Evolutionary conservation across 2,113 vertebrate species (phyloP).

Genomic region (Electrona antarctica): DNA sequence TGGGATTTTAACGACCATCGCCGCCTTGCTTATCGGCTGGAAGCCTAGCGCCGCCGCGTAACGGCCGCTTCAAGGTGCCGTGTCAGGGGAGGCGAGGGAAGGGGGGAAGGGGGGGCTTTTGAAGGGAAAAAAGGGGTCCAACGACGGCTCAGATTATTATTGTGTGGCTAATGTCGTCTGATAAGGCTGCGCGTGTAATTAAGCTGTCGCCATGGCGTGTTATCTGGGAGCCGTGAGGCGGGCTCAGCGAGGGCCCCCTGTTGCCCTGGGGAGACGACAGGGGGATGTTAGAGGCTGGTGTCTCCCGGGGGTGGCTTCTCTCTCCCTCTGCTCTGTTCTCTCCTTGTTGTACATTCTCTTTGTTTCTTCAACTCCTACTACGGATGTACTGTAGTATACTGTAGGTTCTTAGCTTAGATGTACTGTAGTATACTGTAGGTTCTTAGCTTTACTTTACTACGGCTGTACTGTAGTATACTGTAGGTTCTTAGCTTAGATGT

Average conservation of each 20-base stretch:
- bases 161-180: conserved; percentile 71
- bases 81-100: conserved; percentile 31
- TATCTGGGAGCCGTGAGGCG: conserved; percentile 55
- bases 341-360: background rate
- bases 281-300: too few species aligned
- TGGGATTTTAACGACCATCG: too few species aligned
- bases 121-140: conserved; percentile 18
- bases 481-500: too few species aligned
- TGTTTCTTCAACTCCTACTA: background rate
- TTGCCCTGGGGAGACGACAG: too few species aligned
- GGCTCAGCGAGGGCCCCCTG: conserved; percentile 5
- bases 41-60: too few species aligned
- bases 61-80: conserved; percentile 49
- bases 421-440: too few species aligned
- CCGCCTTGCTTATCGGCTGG: too few species aligned
- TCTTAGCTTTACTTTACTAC: too few species aligned
- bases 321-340: background rate
- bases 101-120: too few species aligned
- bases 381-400: too few species aligned
- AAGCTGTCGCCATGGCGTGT: conserved; percentile 67
- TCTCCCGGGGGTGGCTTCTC: background rate
- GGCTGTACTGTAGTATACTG: too few species aligned
- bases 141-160: conserved; percentile 65
- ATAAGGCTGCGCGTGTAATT: conserved; percentile 77
- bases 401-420: too few species aligned